Evolutionary conservation across 2,797 vertebrate genomes (phyloP).

Genomic region (Harpagifer antarcticus): DNA sequence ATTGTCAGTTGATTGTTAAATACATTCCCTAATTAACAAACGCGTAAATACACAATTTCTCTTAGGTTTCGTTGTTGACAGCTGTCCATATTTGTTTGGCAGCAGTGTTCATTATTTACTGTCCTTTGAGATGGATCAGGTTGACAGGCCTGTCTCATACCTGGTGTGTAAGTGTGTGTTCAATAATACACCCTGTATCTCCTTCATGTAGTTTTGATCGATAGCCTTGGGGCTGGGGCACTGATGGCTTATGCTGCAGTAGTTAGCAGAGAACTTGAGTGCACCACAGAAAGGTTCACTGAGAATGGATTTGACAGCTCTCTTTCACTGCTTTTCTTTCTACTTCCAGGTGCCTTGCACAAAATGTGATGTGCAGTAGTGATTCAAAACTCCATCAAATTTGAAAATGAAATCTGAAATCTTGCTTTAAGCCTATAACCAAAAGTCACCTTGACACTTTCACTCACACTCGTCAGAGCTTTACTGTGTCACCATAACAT

Average conservation of each 20-base stretch:
- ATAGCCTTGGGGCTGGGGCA: constrained; percentile 66
- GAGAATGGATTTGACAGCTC: constrained; percentile 63
- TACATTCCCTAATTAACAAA: neutral
- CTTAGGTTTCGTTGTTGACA: constrained; percentile 42
- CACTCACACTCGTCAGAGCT: neutral
- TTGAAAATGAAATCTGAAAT: neutral
- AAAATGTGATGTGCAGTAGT: constrained; percentile 6
- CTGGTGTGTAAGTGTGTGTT: constrained; percentile 64
- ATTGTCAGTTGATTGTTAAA: constrained; percentile 15
- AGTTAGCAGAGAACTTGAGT: constrained; percentile 61
- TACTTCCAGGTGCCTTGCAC: constrained; percentile 26
- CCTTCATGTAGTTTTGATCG: constrained; percentile 80
- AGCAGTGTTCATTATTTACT: constrained; percentile 66
- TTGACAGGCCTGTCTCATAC: constrained; percentile 65
- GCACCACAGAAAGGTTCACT: constrained; percentile 52
- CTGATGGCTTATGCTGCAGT: constrained; percentile 57
- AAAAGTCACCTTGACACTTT: neutral
- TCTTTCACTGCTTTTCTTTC: constrained; percentile 36
- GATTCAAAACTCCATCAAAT: constrained; percentile 17
- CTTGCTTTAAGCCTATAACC: neutral
- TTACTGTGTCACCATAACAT: neutral
- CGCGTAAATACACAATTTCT: constrained; percentile 17
- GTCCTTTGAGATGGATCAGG: constrained; percentile 52
- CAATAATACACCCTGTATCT: constrained; percentile 72
- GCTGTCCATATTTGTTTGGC: constrained; percentile 57